Percentiles rank a stretch among this genome's conserved stretches.
These are phyloP conservation scores for Palythoa grandis DNA, from an alignment of 92 coral and sea anemone species.

Conservation along the genomic window DNA sequence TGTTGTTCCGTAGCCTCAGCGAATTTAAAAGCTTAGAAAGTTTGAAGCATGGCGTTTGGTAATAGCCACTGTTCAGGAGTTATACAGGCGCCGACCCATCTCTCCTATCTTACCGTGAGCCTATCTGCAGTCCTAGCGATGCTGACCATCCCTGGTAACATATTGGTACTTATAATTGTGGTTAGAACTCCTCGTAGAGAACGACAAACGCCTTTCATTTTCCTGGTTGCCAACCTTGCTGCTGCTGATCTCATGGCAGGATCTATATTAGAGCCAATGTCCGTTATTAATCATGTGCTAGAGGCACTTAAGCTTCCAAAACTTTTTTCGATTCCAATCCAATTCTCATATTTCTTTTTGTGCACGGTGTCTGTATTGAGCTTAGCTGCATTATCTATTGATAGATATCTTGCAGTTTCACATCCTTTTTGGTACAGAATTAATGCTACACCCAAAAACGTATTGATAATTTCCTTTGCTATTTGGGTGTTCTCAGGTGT, in stretches of 20 bases:
- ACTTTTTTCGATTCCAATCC: not conserved
- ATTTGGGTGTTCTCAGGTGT: constrained; percentile 23
- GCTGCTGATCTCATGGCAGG: constrained; percentile 23
- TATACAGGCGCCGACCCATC: constrained; percentile 25
- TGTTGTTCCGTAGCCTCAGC: too few species aligned
- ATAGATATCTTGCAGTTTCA: constrained; percentile 37
- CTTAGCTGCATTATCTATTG: constrained; percentile 28
- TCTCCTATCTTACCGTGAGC: constrained; percentile 31
- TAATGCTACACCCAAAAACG: constrained; percentile 20
- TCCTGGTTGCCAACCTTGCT: constrained; percentile 29
- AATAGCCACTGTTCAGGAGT: constrained; percentile 23
- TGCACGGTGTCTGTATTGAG: constrained; percentile 35
- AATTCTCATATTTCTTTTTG: constrained; percentile 1
- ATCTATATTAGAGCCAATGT: not conserved
- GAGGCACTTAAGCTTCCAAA: constrained; percentile 12
- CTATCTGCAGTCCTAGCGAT: not conserved
- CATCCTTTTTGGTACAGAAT: constrained; percentile 29
- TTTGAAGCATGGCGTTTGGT: constrained; percentile 2
- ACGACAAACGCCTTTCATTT: constrained; percentile 4
- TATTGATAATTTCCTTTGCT: constrained; percentile 3
- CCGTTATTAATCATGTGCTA: not conserved
- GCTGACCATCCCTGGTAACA: constrained; percentile 24
- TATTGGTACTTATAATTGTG: not conserved
- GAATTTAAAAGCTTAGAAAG: too few species aligned
- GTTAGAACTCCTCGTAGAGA: constrained; percentile 11